Evolutionary conservation across 2,888 invertebrate species (phyloP), one percentile per base, ranked within the genome.

Genomic region (Allophyes oxyacanthae): DNA sequence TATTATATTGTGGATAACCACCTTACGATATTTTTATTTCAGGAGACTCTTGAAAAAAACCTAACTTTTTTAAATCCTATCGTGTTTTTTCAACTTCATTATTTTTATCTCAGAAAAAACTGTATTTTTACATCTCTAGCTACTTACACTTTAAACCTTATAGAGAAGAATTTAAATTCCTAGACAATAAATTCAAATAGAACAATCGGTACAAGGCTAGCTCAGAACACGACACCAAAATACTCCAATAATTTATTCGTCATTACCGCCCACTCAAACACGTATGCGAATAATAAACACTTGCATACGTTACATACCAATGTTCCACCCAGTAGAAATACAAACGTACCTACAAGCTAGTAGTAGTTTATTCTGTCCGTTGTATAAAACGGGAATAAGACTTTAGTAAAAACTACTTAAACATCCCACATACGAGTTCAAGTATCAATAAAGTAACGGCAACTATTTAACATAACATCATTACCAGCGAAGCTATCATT

Each of bases 201-300:
- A 52, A 28, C 59, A 70, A 52, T 68, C 28, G 60, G 57, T 43
- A 63, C 73, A 63, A 73, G 73, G 74, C 57, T 28, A 8, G 37
- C 28, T 38, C 42, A 9, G 45, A 41, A 73, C 71, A 66, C 48
- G 65, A 69, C 65, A 71, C 74, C 74, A 6, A 75, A 75, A 75
- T 76, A 56, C 75, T 69, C 59, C 46, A 65, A 72, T 75, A 75
- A 75, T 75, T 72, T 75, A 75, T 76, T 71, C 77, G 61, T 59
- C 63, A 75, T 74, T 75, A 73, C 69, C 71, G 40, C 77, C 75
- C 66, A 76, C 77, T 14, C 48, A 0, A 37, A 45, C 74, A 64
- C 59, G 69, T 73, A 76, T 76, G 75, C 10, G 57, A 72, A 72
- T 74, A 50, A 61, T 60, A 61, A 61, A 40, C 28, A 10, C 2